Evolutionary conservation across 1,140 invertebrate species (phyloP), one percentile per base, ranked within the genome.

Genomic region (Leptinotarsa undecemlineata): DNA sequence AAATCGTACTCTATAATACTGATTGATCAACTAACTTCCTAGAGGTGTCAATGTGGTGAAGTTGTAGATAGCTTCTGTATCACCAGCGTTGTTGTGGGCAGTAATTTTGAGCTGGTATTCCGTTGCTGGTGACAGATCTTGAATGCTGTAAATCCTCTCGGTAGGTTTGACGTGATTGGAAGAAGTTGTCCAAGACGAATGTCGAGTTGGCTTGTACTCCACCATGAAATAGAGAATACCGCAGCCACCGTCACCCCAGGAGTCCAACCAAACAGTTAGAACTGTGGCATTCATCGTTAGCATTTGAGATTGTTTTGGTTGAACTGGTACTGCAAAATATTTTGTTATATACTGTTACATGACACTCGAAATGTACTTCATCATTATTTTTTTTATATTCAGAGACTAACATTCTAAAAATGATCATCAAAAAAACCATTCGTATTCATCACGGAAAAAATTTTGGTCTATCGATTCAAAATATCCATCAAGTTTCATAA

Each of bases 81-180:
- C 93, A 0, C 97, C 97, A 0, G 96, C 96, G 84, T 96, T 95
- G 85, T 97, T 98, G 85, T 95, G 92, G 1, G 96, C 96, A 0
- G 93, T 94, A 67, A 98, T 92, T 75, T 91, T 90, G 47, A 98
- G 88, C 77, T 94, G 91, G 85, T 98, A 98, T 81, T 92, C 92
- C 0, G 94, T 95, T n/a, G 91, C 94, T 0, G 96, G 92, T 48
- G 90, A 89, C 15, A 98, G 86, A 74, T 96, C 94, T 48, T 90
- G 87, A 60, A 96, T 89, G 73, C 92, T 94, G 82, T 92, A 94
- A 23, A 93, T 92, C 70, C 93, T 88, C 81, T 95, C 91, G 2
- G 89, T 92, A 20, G 92, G 90, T 81, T 92, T 91, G 66, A 94
- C 91, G 77, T 92, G 90, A 85, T 92, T 93, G 11, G 92, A 92